Conservation (phyloP, 2,888 invertebrate species). For the Hypsopygia costalis region DNA sequence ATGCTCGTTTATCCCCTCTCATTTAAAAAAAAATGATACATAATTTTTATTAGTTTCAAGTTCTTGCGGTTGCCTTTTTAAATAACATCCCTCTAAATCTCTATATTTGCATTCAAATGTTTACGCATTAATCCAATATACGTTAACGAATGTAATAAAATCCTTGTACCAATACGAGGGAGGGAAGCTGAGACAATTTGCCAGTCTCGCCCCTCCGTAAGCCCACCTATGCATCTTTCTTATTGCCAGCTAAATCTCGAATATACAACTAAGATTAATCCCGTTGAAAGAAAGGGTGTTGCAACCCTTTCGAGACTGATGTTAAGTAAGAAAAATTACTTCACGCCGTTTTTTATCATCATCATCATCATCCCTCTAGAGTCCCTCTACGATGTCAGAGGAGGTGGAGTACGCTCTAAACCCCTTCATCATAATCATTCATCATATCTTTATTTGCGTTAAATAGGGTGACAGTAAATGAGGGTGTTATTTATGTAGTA, state of each 20-base stretch:
- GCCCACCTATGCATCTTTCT: conserved; percentile 79
- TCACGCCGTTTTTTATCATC: conserved; percentile 8
- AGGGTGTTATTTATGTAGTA: too few species aligned
- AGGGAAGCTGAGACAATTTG: conserved; percentile 75
- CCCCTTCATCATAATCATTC: too few species aligned
- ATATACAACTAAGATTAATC: conserved; percentile 80
- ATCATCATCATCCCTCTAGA: too few species aligned
- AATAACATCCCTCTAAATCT: conserved; percentile 5
- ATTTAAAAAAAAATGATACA: too few species aligned
- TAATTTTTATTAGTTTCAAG: too few species aligned
- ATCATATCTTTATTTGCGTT: too few species aligned
- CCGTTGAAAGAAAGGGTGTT: conserved; percentile 74
- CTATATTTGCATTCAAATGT: conserved; percentile 57
- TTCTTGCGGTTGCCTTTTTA: neutral
- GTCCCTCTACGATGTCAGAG: too few species aligned
- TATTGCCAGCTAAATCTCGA: conserved; percentile 77
- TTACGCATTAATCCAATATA: conserved; percentile 71
- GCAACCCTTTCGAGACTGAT: conserved; percentile 48
- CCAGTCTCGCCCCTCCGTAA: conserved; percentile 64
- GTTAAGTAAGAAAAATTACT: conserved; percentile 22
- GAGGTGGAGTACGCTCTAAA: too few species aligned
- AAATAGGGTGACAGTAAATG: too few species aligned
- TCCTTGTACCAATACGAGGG: conserved; percentile 49
- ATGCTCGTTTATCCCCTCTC: too few species aligned
- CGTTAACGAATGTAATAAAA: conserved; percentile 79